These are phyloP conservation scores for Apocheima hispidaria DNA, from an alignment of 2,888 invertebrate genomes.

Conservation along the genomic window DNA sequence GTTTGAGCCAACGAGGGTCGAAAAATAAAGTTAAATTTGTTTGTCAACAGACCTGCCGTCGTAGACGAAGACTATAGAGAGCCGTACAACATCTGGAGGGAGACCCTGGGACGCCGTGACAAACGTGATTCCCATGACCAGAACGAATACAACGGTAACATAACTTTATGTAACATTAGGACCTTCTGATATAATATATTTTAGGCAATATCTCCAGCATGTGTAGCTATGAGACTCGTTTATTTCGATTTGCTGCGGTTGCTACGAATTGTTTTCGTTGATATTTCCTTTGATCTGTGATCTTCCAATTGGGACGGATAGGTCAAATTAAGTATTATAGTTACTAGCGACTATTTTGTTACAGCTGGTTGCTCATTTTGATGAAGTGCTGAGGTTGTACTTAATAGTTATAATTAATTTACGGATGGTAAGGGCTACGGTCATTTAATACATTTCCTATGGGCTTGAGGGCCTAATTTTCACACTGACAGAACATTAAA, in stretches of 20 bases:
- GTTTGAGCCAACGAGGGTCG: not conserved
- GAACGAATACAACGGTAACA: conserved; percentile 77
- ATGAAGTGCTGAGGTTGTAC: no score
- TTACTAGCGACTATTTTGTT: not conserved
- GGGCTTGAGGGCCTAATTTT: no score
- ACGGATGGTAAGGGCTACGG: no score
- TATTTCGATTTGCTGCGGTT: conserved; percentile 13
- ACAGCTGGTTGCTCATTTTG: not conserved
- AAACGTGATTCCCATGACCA: conserved; percentile 74
- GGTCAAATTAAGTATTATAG: not conserved
- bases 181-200: conserved; percentile 5
- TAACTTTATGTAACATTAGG: conserved; percentile 2
- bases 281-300: not conserved
- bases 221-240: conserved; percentile 17
- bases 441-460: no score
- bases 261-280: conserved; percentile 13
- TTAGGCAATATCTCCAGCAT: conserved; percentile 24
- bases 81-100: conserved; percentile 82
- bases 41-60: conserved; percentile 72
- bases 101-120: conserved; percentile 77
- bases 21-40: conserved; percentile 19
- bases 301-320: not conserved
- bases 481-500: no score
- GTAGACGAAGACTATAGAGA: conserved; percentile 82
- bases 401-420: no score